Percentiles rank a stretch among this genome's conserved stretches.
phyloP scores from a whole-genome alignment of 2,113 vertebrate genomes.

The Arothron firmamentum region DNA sequence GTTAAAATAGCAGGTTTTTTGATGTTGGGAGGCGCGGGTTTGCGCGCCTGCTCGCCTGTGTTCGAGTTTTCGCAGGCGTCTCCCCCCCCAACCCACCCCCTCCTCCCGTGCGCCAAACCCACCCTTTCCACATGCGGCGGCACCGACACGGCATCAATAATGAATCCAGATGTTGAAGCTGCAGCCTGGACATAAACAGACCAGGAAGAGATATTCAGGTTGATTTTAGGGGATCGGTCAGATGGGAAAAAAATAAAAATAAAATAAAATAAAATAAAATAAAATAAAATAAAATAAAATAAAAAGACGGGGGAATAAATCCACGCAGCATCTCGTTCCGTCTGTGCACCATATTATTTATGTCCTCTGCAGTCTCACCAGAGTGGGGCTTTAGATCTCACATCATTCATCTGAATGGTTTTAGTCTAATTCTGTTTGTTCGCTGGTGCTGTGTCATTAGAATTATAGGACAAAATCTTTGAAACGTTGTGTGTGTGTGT shows the following conservation, averaged over 20 bases:
- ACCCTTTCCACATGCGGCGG: slow-evolving; percentile 61
- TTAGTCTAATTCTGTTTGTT: background rate
- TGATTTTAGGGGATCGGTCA: slow-evolving; percentile 4
- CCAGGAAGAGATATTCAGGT: slow-evolving; percentile 16
- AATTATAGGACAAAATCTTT: slow-evolving; percentile 19
- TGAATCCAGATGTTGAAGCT: slow-evolving; percentile 54
- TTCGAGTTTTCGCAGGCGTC: slow-evolving; percentile 18
- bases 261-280: background rate
- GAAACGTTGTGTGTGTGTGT: too few relatives aligned
- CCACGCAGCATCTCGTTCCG: slow-evolving; percentile 35
- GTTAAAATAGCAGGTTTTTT: slow-evolving; percentile 2
- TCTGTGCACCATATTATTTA: slow-evolving; percentile 60
- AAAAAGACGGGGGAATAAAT: slow-evolving; percentile 30
- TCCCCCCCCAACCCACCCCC: slow-evolving; percentile 26
- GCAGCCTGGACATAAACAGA: slow-evolving; percentile 30
- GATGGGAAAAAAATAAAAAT: slow-evolving; percentile 2
- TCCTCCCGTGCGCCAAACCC: slow-evolving; percentile 59
- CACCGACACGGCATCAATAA: slow-evolving; percentile 62
- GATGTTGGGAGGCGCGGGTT: background rate
- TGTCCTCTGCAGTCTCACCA: slow-evolving; percentile 66
- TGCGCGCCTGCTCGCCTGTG: background rate
- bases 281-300: slow-evolving; percentile 15
- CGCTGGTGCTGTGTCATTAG: slow-evolving; percentile 9
- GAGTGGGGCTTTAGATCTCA: slow-evolving; percentile 25
- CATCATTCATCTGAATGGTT: slow-evolving; percentile 1